These are phyloP conservation scores for Hartigia nigra DNA, from an alignment of 2,888 invertebrate species.

Conservation along the genomic window DNA sequence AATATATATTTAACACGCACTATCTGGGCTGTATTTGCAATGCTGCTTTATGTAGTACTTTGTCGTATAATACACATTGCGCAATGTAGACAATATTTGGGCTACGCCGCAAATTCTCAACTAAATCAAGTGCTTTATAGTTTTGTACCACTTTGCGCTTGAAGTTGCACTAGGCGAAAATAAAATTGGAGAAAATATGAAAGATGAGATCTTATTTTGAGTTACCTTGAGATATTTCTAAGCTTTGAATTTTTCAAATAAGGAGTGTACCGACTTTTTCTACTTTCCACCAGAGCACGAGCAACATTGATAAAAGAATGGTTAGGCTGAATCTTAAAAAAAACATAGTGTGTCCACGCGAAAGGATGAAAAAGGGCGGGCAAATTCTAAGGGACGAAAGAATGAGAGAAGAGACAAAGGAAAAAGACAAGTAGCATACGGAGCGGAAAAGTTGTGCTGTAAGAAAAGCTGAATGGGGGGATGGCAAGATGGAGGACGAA, in stretches of 20 bases:
- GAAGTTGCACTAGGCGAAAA: not conserved
- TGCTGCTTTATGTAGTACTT: not conserved
- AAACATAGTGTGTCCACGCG: not conserved
- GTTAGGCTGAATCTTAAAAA: not conserved
- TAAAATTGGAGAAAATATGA: not conserved
- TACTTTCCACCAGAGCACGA: not conserved
- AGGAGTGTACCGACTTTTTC: not conserved
- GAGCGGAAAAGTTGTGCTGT: constrained; percentile 14
- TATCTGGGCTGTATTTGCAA: not conserved
- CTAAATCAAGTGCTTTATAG: not conserved
- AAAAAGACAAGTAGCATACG: not conserved
- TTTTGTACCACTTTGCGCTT: not conserved
- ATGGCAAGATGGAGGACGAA: constrained; percentile 10
- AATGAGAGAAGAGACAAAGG: constrained; percentile 4
- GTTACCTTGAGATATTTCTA: not conserved
- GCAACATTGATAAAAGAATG: not conserved
- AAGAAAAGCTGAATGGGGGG: not conserved
- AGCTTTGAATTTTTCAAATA: not conserved
- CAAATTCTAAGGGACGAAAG: not conserved
- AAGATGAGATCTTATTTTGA: not conserved
- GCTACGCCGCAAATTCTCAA: not conserved
- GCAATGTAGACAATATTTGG: not conserved
- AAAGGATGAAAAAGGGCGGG: not conserved
- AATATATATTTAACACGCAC: not conserved
- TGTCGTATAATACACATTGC: not conserved